A percentile compares a stretch with the other conserved stretches of the same genome.
Evolutionary conservation across 2,797 vertebrate genomes (phyloP).

Genomic region (Enteromius radiatus): DNA sequence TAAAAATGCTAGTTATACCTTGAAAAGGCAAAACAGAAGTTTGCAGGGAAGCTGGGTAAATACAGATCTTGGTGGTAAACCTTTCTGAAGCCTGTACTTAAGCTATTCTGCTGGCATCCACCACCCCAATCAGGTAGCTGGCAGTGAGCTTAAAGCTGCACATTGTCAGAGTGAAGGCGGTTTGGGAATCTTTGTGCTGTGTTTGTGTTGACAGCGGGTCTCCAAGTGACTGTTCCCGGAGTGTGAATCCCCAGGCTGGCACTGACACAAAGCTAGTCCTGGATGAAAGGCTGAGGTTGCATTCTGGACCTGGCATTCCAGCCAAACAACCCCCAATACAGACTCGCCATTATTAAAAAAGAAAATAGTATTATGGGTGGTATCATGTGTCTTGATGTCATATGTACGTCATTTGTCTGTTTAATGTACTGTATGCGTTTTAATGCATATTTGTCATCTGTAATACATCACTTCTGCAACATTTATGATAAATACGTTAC

Average conservation of each 20-base stretch:
- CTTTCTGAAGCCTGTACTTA: constrained; percentile 43
- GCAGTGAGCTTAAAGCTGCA: constrained; percentile 63
- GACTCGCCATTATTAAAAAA: not conserved
- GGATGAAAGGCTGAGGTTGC: constrained; percentile 50
- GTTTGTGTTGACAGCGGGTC: constrained; percentile 64
- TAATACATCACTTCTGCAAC: not conserved
- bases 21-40: constrained; percentile 30
- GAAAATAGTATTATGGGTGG: not conserved
- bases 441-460: not conserved
- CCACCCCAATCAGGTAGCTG: constrained; percentile 68
- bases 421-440: not conserved
- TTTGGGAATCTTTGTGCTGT: constrained; percentile 61
- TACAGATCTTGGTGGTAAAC: constrained; percentile 53
- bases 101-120: constrained; percentile 57
- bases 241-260: constrained; percentile 61
- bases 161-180: constrained; percentile 63
- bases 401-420: not conserved
- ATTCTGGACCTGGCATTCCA: constrained; percentile 34
- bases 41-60: constrained; percentile 38
- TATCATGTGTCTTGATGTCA: not conserved
- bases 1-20: not conserved
- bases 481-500: not conserved
- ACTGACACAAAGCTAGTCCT: constrained; percentile 55
- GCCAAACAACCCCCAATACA: constrained; percentile 18
- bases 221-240: constrained; percentile 59